Conservation (phyloP, 1,140 invertebrate species). For the Portunus trituberculatus region DNA sequence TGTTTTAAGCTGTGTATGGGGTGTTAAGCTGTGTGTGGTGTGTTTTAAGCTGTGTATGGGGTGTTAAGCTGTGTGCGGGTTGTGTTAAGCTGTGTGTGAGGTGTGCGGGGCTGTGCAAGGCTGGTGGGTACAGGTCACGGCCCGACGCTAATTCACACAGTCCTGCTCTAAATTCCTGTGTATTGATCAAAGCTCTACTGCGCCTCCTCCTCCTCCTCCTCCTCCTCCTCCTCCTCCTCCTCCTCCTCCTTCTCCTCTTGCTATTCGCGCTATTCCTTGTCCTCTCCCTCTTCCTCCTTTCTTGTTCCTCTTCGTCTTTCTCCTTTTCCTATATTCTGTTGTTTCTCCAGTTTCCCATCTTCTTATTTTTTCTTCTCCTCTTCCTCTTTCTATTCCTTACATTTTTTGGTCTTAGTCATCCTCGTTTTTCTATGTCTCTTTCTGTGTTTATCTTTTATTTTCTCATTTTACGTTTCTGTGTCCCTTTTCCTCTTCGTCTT, state of each 20-base stretch:
- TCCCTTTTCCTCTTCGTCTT: too few species aligned
- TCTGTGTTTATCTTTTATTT: too few species aligned
- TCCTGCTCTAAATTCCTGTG: not conserved
- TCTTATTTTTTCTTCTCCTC: too few species aligned
- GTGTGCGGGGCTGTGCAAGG: not conserved
- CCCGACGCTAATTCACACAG: not conserved
- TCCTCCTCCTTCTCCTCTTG: not conserved
- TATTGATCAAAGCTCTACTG: conserved; percentile 13
- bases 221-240: not conserved
- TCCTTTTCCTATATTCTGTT: not conserved
- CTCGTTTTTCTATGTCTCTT: too few species aligned
- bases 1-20: not conserved
- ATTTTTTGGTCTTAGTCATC: too few species aligned
- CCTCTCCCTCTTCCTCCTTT: not conserved
- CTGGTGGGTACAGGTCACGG: not conserved
- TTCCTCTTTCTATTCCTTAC: too few species aligned
- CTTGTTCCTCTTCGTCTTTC: not conserved
- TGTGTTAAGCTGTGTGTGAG: not conserved
- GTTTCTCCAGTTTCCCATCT: too few species aligned
- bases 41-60: not conserved
- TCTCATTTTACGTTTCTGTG: too few species aligned
- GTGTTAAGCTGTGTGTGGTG: not conserved
- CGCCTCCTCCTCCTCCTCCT: not conserved
- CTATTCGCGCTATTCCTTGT: not conserved
- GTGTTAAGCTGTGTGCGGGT: not conserved